A percentile compares a stretch with the other conserved stretches of the same genome.
Conservation (phyloP, 23 tunicate genomes). For the Botrylloides violaceus region DNA sequence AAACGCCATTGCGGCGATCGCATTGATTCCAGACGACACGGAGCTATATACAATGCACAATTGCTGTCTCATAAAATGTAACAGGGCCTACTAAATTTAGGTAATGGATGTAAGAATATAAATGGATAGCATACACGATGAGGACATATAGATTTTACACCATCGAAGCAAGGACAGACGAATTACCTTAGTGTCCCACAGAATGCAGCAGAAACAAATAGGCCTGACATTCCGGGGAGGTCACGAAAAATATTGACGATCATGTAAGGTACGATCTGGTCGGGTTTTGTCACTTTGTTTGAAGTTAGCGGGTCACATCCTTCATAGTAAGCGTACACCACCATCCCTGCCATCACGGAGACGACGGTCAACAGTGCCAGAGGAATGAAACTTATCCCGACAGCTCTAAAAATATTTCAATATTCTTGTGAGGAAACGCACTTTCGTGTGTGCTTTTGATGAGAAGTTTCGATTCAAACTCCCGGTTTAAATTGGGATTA, state of each 20-base stretch:
- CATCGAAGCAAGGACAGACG: too few species aligned
- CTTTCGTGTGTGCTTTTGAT: too few species aligned
- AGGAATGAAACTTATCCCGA: neutral
- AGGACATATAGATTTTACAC: too few species aligned
- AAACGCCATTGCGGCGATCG: neutral
- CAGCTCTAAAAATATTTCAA: too few species aligned
- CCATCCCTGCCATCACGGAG: neutral
- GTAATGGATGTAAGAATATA: too few species aligned
- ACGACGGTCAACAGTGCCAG: neutral
- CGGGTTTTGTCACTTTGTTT: neutral
- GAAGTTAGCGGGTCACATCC: constrained; percentile 11
- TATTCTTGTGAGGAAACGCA: too few species aligned
- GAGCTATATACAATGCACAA: too few species aligned
- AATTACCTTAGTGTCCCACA: constrained; percentile 20
- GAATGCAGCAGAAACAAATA: constrained; percentile 16
- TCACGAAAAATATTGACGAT: neutral
- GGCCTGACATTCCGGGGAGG: constrained; percentile 7
- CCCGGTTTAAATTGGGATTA: too few species aligned
- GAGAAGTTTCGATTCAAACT: too few species aligned
- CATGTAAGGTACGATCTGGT: constrained; percentile 22
- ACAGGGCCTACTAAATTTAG: too few species aligned
- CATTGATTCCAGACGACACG: neutral
- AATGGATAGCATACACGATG: too few species aligned
- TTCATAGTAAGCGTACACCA: constrained; percentile 23
- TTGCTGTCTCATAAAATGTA: too few species aligned